Base-by-base conservation (phyloP, 2,113 vertebrate genomes). In the Hypocryptadius cinnamomeus region DNA sequence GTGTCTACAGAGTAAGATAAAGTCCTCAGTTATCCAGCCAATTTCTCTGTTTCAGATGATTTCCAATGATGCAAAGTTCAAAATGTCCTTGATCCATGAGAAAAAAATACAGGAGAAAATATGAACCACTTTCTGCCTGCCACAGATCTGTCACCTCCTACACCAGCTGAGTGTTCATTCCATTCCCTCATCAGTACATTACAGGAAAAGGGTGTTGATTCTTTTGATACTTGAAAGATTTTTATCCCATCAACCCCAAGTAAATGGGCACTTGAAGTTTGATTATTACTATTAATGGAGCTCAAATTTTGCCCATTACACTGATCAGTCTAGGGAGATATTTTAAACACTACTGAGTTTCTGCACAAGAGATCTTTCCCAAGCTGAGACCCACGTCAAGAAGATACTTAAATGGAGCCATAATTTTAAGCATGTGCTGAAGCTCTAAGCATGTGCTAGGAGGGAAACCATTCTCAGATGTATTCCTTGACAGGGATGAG, bases 381-480 rank as follows among this genome's bases (percentile, higher is more conserved):
- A 85, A 93, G 77, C 61, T 78, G 68, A 92, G 83, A 83, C 84
- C 68, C 72, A 74, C 6, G 1, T 91, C 89, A 94, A 86, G 70
- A 92, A 89, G 72, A 69, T 37, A 85, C 53, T 93, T 85, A 71
- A 89, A 90, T 85, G 93, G 72, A 89, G 92, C 73, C 2, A 0
- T 83, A 85, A 95, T 87, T 94, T 94, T 79, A 97, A 95, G 93
- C 88, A 92, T 90, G 85, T 91, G 89, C 86, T 84, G 93, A 95
- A 96, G 92, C 87, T 92, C 90, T 84, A 90, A 94, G 93, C 93
- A 68, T 88, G 77, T 88, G 68, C 80, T 87, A 85, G 84, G 90
- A 87, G 63, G 66, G 31, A 69, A 93, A 97, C 69, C 91, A 80
- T 45, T 87, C 92, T 90, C 51, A 64, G 37, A 92, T 69, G 69